These are phyloP conservation scores for Xenopus laevis DNA, from an alignment of 2,113 vertebrate genomes.

Conservation along the genomic window DNA sequence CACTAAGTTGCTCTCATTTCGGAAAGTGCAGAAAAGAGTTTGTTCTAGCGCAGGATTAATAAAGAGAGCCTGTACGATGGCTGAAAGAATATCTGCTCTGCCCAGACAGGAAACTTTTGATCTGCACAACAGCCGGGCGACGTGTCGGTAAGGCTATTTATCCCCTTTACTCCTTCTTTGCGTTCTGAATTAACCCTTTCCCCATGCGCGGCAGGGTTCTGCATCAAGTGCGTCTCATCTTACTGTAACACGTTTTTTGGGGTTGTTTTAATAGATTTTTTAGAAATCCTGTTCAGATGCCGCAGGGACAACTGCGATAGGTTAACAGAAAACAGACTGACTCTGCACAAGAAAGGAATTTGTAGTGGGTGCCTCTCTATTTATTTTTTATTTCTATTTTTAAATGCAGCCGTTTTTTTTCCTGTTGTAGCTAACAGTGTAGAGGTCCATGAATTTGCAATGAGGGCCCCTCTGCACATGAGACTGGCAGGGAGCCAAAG, in stretches of 20 bases:
- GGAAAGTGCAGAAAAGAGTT: conserved; percentile 58
- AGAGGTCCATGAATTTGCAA: conserved; percentile 79
- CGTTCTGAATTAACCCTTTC: neutral
- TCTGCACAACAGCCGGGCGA: conserved; percentile 71
- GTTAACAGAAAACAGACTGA: too few species aligned
- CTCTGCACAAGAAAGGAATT: conserved; percentile 64
- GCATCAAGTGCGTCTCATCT: neutral
- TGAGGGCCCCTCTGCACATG: conserved; percentile 77
- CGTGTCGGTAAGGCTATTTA: conserved; percentile 70
- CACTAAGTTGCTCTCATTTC: conserved; percentile 59
- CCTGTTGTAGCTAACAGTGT: conserved; percentile 58
- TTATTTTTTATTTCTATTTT: conserved; percentile 55
- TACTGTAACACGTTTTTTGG: too few species aligned
- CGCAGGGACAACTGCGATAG: too few species aligned
- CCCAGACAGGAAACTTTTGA: conserved; percentile 74
- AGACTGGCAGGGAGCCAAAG: conserved; percentile 76
- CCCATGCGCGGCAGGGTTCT: neutral
- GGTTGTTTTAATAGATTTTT: too few species aligned
- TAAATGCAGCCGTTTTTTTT: too few species aligned
- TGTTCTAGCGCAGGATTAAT: conserved; percentile 66
- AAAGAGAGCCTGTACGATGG: conserved; percentile 71
- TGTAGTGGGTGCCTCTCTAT: conserved; percentile 72
- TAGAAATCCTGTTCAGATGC: too few species aligned
- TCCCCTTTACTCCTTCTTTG: conserved; percentile 54
- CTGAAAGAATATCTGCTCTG: conserved; percentile 73